Base-by-base conservation (phyloP, 1,140 invertebrate species). In the Papilio aristodemus region DNA sequence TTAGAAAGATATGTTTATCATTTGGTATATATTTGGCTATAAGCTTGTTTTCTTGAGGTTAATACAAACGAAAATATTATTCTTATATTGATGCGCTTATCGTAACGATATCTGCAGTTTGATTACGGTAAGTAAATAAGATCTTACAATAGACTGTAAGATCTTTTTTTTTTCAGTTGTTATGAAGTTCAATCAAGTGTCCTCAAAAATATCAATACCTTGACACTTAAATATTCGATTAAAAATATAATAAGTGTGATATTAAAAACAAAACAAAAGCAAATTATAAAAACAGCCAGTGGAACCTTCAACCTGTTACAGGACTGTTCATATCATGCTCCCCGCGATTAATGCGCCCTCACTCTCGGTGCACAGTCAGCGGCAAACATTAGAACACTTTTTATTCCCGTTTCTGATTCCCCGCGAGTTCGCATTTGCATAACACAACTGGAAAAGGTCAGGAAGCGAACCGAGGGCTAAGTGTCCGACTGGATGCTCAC, bases 361-460 rank as follows among this genome's bases (percentile, higher is more conserved):
- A 91, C 86, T 90, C 86, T 81, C 85, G 71, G 81, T 75, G 86
- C 87, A 67, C 69, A 87, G 79, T 91, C 89, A 90, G 87, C 87
- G 73, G 85, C 84, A 91, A 91, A 89, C 89, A 89, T 77, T 77
- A 73, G 71, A 89, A 91, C 84, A 90, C 86, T 90, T 91, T 91
- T 91, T 91, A 88, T 90, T 91, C 87, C 77, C 76, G 80, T 86
- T 85, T 89, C 76, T 84, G 82, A 90, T 90, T 91, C 85, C 87
- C 85, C 69, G 78, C 75, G 69, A 75, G 72, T 68, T 76, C 70
- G 75, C 82, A 90, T 91, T 90, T 88, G 86, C 87, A 90, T 90
- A 91, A 90, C 86, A 88, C 83, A 91, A 83, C 89, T 85, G 83
- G 85, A 87, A 90, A 89, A 91, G 89, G 89, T 91, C 87, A 91